A percentile compares a stretch with the other conserved stretches of the same genome.
Conservation (phyloP, 2,113 vertebrate species). For the Eulemur macaco region DNA sequence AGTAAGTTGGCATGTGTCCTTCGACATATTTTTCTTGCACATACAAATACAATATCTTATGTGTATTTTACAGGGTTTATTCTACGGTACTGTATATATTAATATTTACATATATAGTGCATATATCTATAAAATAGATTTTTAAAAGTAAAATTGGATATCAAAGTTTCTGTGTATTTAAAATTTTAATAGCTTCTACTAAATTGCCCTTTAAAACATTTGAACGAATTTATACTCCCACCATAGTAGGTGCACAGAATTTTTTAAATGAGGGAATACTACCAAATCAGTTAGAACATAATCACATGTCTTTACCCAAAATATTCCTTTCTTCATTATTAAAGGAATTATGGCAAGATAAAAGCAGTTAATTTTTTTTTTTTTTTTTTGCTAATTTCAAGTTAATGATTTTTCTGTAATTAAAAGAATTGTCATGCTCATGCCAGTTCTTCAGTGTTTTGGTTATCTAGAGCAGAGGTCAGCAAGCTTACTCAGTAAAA, state of each 20-base stretch:
- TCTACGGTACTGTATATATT: neutral
- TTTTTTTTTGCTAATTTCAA: neutral
- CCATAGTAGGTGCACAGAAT: neutral
- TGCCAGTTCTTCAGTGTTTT: neutral
- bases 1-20: neutral
- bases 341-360: neutral
- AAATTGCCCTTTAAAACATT: neutral
- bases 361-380: neutral
- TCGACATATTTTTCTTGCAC: neutral
- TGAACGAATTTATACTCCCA: neutral
- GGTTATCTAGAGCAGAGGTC: neutral
- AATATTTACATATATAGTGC: neutral
- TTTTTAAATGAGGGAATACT: neutral
- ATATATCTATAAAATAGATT: neutral
- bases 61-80: neutral
- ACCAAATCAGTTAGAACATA: neutral
- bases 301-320: neutral
- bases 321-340: neutral
- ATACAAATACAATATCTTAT: neutral
- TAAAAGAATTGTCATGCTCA: neutral
- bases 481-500: neutral
- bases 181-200: neutral
- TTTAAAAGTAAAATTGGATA: neutral
- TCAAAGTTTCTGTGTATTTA: neutral
- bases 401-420: slow-evolving; percentile 23